Evolutionary conservation across 2,113 vertebrate genomes (phyloP).

Genomic region (Alosa alosa): DNA sequence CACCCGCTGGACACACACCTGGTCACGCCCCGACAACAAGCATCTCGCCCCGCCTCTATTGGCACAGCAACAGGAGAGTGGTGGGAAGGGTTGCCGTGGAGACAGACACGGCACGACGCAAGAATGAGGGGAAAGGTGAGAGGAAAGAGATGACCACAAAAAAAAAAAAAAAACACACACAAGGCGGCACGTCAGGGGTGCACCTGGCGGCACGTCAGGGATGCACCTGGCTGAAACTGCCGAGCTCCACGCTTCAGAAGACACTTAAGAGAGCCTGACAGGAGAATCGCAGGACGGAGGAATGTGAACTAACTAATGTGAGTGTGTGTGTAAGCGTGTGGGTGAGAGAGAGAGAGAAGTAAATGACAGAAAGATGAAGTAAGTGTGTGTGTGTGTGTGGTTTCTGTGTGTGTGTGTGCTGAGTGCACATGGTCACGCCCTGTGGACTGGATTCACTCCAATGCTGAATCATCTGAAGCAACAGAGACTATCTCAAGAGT

Average conservation of each 20-base stretch:
- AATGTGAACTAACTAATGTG: not conserved
- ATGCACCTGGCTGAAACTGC: not conserved
- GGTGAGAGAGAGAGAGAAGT: too few species aligned
- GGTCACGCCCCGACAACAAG: not conserved
- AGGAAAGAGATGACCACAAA: not conserved
- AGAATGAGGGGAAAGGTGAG: not conserved
- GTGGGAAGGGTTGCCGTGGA: not conserved
- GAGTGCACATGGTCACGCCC: not conserved
- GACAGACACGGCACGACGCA: conserved; percentile 9
- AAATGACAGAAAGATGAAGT: too few species aligned
- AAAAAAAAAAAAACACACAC: not conserved
- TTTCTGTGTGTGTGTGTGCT: not conserved
- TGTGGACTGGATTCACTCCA: not conserved
- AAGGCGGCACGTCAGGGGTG: not conserved
- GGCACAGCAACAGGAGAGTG: conserved; percentile 8
- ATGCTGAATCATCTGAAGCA: not conserved
- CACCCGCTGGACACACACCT: not conserved
- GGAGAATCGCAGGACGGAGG: not conserved
- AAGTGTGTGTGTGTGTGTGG: not conserved
- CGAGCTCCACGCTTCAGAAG: not conserved
- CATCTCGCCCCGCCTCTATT: not conserved
- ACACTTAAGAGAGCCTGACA: not conserved
- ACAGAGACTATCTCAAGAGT: not conserved
- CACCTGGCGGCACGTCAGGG: not conserved
- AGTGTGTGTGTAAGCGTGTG: not conserved